phyloP scores from a whole-genome alignment of 2,797 vertebrate species.

The Chaetophractus vellerosus region DNA sequence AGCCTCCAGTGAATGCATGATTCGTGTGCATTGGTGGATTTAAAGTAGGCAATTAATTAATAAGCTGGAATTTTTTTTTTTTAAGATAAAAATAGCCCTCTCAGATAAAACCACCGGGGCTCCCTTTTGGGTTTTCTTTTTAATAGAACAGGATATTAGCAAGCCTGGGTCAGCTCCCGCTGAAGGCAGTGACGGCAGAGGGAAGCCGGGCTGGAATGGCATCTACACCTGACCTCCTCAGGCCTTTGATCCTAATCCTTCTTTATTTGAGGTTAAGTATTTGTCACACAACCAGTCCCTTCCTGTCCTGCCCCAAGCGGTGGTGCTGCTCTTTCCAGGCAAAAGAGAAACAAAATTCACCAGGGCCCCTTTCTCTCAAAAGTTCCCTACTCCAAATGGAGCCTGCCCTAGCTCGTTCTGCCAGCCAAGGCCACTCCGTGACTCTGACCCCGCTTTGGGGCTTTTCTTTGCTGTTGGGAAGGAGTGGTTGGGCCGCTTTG shows the following conservation, averaged over 20 bases:
- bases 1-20: background rate
- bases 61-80: conserved; percentile 71
- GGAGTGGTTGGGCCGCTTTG: background rate
- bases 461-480: background rate
- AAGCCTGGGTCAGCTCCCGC: background rate
- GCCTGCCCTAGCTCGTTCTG: background rate
- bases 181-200: background rate
- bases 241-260: background rate
- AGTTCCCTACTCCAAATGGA: background rate
- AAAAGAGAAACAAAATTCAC: background rate
- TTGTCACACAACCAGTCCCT: background rate
- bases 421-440: background rate
- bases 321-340: background rate
- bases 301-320: background rate
- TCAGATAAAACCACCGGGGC: conserved; percentile 20
- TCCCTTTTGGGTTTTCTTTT: conserved; percentile 76
- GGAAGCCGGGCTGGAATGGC: background rate
- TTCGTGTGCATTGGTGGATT: background rate
- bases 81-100: conserved; percentile 74
- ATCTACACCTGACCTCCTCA: background rate
- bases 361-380: background rate
- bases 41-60: conserved; percentile 14
- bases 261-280: background rate
- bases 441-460: background rate
- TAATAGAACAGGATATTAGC: conserved; percentile 64